Evolutionary conservation across 2,113 vertebrate species (phyloP), one percentile per base, ranked within the genome.

Genomic region (Blennius ocellaris): DNA sequence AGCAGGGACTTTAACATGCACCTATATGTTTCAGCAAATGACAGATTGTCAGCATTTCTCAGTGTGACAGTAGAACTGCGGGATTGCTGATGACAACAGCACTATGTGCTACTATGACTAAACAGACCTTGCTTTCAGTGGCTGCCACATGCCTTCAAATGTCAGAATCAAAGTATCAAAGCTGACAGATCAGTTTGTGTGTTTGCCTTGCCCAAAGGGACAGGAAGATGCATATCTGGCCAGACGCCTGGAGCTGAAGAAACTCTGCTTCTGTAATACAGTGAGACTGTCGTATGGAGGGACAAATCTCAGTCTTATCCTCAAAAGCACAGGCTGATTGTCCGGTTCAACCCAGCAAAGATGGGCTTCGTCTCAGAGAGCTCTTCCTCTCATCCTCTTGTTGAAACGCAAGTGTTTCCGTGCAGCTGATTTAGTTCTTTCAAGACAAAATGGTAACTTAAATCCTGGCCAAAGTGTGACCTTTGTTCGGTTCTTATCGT

Each of bases 101-200:
- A 60, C 73, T 78, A 80, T 56, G 21, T 64, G 70, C 80, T 63
- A 58, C 89, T 70, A 55, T 74, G 82, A 82, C 88, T 83, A 87
- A 87, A 89, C 87, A 89, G 87, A 68, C 69, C 79, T 66, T 54
- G 78, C 86, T 85, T 84, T 78, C 84, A 62, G 86, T 76, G 81
- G 82, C 83, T 89, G 89, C 80, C 84, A 85, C 84, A 85, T 76
- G 80, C 71, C 78, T 77, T 80, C 73, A 75, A 69, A 86, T 73
- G 59, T 92, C 89, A 83, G 57, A 83, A 78, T 83, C 79, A 78
- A 71, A 66, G 80, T 64, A 92, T 87, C 78, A 73, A 74, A 89
- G 84, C 75, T 85, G 90, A 90, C 87, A 64, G 90, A 82, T 82
- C 70, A 9, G 84, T 83, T 87, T 79, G 84, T 80, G 84, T 71